Percentiles rank a stretch among this genome's conserved stretches.
Conservation (phyloP, 2,888 invertebrate genomes). For the Hydrotaea diabolus region DNA sequence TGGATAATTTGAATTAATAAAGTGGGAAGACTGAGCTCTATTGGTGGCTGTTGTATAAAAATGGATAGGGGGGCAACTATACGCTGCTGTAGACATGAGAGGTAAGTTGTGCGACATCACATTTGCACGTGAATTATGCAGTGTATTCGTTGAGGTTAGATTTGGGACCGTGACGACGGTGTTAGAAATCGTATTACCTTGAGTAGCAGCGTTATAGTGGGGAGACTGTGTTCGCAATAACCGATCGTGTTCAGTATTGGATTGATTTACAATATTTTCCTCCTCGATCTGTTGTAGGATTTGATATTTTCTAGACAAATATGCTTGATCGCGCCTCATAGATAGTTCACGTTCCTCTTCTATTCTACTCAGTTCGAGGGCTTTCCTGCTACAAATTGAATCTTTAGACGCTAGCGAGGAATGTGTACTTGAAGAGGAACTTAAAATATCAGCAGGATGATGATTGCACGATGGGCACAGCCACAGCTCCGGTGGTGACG, state of each 20-base stretch:
- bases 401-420: background rate
- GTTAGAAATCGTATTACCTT: background rate
- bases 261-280: background rate
- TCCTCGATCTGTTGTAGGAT: slow-evolving; percentile 8
- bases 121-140: background rate
- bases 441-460: background rate
- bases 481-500: background rate
- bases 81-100: background rate
- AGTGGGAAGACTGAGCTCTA: slow-evolving; percentile 2
- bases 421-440: background rate
- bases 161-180: background rate
- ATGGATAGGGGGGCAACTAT: too few species aligned
- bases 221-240: background rate
- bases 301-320: slow-evolving; percentile 19
- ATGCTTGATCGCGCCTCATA: background rate
- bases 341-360: slow-evolving; percentile 5
- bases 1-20: slow-evolving; percentile 38
- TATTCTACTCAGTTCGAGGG: background rate
- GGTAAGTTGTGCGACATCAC: background rate
- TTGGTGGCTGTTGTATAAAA: background rate
- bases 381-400: too few species aligned
- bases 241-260: background rate
- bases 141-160: background rate
- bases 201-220: background rate
- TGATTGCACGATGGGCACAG: background rate